A percentile compares a stretch with the other conserved stretches of the same genome.
Evolutionary conservation across 2,888 invertebrate genomes (phyloP).

Genomic region (Platerodrilus igneus): DNA sequence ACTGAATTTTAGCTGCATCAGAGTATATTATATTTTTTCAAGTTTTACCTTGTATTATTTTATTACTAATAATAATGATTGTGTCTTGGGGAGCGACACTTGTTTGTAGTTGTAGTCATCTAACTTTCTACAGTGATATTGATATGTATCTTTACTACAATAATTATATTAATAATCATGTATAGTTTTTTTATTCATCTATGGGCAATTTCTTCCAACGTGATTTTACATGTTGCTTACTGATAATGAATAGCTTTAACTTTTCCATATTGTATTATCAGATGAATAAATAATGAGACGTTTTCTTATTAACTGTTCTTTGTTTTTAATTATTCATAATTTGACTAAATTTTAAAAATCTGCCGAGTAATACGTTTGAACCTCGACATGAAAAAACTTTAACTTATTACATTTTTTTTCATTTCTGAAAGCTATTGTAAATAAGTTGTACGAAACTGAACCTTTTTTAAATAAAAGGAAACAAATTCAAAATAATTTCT

Average conservation of each 20-base stretch:
- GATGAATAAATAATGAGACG: constrained; percentile 31
- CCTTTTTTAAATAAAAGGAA: too few species aligned
- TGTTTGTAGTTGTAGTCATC: too few species aligned
- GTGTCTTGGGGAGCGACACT: constrained; percentile 14
- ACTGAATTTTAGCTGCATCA: constrained; percentile 19
- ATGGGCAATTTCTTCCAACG: constrained; percentile 25
- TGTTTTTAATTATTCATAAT: not conserved
- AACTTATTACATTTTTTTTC: too few species aligned
- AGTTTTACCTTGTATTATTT: constrained; percentile 22
- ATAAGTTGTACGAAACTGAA: too few species aligned
- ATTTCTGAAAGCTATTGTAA: too few species aligned
- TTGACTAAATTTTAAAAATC: too few species aligned
- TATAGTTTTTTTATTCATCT: constrained; percentile 24
- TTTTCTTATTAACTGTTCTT: constrained; percentile 21
- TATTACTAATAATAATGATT: constrained; percentile 17
- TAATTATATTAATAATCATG: constrained; percentile 20
- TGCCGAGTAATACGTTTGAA: too few species aligned
- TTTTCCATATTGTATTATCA: constrained; percentile 36
- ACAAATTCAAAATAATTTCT: too few species aligned
- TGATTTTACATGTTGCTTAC: constrained; percentile 22
- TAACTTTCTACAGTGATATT: too few species aligned
- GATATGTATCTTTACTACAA: too few species aligned
- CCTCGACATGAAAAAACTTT: too few species aligned
- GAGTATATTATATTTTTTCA: constrained; percentile 25
- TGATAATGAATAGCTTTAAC: constrained; percentile 35